These are phyloP conservation scores for Leptinotarsa lineolata DNA, from an alignment of 1,140 invertebrate genomes.

Conservation along the genomic window DNA sequence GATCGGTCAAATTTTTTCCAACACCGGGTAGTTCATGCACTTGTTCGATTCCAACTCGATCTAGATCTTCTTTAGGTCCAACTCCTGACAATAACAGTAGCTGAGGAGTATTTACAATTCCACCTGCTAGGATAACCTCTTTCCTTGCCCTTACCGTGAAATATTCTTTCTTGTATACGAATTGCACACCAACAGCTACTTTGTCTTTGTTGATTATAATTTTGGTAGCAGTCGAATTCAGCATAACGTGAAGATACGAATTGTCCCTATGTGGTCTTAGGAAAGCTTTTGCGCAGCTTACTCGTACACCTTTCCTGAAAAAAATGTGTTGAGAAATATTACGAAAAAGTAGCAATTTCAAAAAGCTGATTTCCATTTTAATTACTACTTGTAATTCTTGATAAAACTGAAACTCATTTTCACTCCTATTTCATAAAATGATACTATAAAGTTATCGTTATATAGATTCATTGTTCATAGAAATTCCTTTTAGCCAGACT, in stretches of 20 bases:
- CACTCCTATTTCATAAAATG: too few species aligned
- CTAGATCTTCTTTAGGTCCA: slow-evolving; percentile 59
- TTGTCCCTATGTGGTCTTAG: slow-evolving; percentile 79
- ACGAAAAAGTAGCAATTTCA: too few species aligned
- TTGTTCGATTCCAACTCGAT: slow-evolving; percentile 56
- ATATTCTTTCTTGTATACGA: slow-evolving; percentile 61
- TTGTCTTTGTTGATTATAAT: slow-evolving; percentile 68
- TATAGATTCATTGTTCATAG: too few species aligned
- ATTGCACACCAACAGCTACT: slow-evolving; percentile 69
- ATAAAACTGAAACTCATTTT: too few species aligned
- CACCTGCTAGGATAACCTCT: slow-evolving; percentile 68
- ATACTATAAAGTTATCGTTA: too few species aligned
- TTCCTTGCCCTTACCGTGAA: slow-evolving; percentile 62
- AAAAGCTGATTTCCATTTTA: too few species aligned
- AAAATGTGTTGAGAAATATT: slow-evolving; percentile 53
- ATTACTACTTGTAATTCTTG: too few species aligned
- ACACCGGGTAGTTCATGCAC: slow-evolving; percentile 71
- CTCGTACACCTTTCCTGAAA: slow-evolving; percentile 78
- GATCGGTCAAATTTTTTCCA: slow-evolving; percentile 69
- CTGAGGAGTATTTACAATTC: slow-evolving; percentile 75
- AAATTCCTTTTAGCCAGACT: too few species aligned
- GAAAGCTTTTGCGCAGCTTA: slow-evolving; percentile 79
- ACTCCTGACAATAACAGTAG: slow-evolving; percentile 79
- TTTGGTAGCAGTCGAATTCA: slow-evolving; percentile 73
- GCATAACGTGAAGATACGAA: slow-evolving; percentile 73